Evolutionary conservation across 2,888 invertebrate species (phyloP), one percentile per base, ranked within the genome.

Genomic region (Anagyrus pseudococci): DNA sequence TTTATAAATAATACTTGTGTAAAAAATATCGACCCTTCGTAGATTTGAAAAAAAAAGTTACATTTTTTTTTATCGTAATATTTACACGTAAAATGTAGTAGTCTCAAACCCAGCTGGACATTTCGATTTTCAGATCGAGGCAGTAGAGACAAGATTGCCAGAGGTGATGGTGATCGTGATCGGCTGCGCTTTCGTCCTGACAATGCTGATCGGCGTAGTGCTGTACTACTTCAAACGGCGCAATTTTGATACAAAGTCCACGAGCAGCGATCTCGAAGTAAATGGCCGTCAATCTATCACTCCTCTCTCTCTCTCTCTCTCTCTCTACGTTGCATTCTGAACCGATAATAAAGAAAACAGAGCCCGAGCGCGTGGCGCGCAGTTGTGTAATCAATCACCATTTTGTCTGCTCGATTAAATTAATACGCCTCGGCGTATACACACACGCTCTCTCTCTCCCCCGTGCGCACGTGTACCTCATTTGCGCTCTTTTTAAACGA

Each of bases 111-210:
- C 17, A 46, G 1, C 19, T 6, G 26, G 33, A 25, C 3, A 29
- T 37, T 22, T 40, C 43, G 25, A 41, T 58, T 54, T 60, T 22
- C 68, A 80, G 80, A 76, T 76, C 23, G 75, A 73, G 25, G 74
- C 71, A 20, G 63, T 68, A 8, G 71, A 71, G 49, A 73, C 73
- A 50, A 76, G 71, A 65, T 70, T 77, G 71, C 74, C 78, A 59
- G 79, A 77, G 70, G 74, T 77, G 55, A 68, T 76, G 64, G 78
- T 76, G 54, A 74, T 76, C 54, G 66, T 72, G 4, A 53, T 79
- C 68, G 75, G 75, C 19, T 75, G 72, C 55, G 22, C 76, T 48
- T 60, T 73, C 22, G 67, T 77, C 49, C 57, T 79, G 54, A 70
- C 71, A 10, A 43, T 77, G 53, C 62, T 77, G 25, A 62, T 70